phyloP scores from a whole-genome alignment of 1,140 invertebrate species.

The Lepidostoma basale region DNA sequence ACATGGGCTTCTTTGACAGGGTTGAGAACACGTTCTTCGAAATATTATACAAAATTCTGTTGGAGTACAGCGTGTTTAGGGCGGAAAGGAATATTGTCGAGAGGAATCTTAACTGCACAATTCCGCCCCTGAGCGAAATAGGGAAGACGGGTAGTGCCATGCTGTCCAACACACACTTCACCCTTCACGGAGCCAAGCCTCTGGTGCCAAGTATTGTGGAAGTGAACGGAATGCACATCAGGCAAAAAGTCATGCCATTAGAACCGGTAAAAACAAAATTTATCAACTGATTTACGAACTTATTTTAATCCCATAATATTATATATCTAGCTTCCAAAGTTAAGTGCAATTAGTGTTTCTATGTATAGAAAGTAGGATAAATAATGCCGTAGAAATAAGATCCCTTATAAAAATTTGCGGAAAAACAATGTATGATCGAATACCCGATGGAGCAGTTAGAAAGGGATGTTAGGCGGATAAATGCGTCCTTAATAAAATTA shows the following conservation, averaged over 20 bases:
- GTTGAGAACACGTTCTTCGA: conserved; percentile 57
- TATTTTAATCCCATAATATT: too few relatives aligned
- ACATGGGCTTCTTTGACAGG: conserved; percentile 64
- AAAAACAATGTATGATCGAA: too few relatives aligned
- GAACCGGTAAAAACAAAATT: conserved; percentile 53
- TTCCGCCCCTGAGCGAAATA: conserved; percentile 51
- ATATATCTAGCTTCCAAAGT: too few relatives aligned
- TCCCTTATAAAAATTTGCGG: too few relatives aligned
- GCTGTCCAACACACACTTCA: conserved; percentile 64
- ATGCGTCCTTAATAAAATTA: too few relatives aligned
- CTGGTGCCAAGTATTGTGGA: conserved; percentile 64
- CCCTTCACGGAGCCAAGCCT: conserved; percentile 60
- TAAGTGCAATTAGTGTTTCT: too few relatives aligned
- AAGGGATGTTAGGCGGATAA: too few relatives aligned
- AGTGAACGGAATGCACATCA: conserved; percentile 61
- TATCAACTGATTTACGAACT: too few relatives aligned
- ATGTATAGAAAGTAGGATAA: too few relatives aligned
- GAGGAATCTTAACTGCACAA: conserved; percentile 25
- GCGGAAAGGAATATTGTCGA: conserved; percentile 54
- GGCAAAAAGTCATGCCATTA: conserved; percentile 56
- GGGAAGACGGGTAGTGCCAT: conserved; percentile 55
- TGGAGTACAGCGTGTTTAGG: conserved; percentile 51
- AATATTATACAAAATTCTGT: conserved; percentile 30
- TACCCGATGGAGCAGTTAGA: too few relatives aligned
- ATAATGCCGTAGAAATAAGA: too few relatives aligned